A percentile compares a stretch with the other conserved stretches of the same genome.
These are phyloP conservation scores for Brachymystax lenok DNA, from an alignment of 2,797 vertebrate species.

Conservation along the genomic window DNA sequence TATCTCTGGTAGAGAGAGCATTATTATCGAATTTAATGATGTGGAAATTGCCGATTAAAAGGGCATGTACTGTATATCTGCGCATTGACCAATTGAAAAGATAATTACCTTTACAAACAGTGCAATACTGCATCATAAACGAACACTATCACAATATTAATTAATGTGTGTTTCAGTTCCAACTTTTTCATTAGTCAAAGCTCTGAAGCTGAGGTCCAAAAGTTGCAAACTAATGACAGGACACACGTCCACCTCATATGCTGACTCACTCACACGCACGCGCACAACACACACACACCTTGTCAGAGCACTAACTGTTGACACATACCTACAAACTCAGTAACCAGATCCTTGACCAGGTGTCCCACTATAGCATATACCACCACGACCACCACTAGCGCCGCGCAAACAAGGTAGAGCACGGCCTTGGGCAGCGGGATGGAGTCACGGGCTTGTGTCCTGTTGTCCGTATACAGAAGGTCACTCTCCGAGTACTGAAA, in stretches of 20 bases:
- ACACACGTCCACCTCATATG: neutral
- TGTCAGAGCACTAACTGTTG: neutral
- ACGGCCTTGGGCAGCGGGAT: conserved; percentile 87
- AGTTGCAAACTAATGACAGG: neutral
- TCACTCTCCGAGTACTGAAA: conserved; percentile 85
- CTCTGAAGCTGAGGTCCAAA: neutral
- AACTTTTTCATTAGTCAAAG: neutral
- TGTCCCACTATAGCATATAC: conserved; percentile 88
- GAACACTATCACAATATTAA: neutral
- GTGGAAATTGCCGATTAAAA: neutral
- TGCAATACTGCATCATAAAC: neutral
- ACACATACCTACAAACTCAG: conserved; percentile 85
- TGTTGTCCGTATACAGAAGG: conserved; percentile 82
- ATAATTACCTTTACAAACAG: neutral
- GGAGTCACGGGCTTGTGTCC: conserved; percentile 76
- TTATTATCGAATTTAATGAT: neutral
- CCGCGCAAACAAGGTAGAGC: conserved; percentile 88
- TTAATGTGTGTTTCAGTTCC: neutral
- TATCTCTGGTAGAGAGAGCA: neutral
- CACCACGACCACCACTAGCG: conserved; percentile 87
- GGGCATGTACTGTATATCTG: neutral
- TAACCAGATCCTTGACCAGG: conserved; percentile 87
- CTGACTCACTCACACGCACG: neutral
- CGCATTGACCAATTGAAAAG: neutral
- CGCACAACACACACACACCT: conserved; percentile 1